Evolutionary conservation across 2,797 vertebrate species (phyloP), one percentile per base, ranked within the genome.

Genomic region (Enteromius trimaculatus): DNA sequence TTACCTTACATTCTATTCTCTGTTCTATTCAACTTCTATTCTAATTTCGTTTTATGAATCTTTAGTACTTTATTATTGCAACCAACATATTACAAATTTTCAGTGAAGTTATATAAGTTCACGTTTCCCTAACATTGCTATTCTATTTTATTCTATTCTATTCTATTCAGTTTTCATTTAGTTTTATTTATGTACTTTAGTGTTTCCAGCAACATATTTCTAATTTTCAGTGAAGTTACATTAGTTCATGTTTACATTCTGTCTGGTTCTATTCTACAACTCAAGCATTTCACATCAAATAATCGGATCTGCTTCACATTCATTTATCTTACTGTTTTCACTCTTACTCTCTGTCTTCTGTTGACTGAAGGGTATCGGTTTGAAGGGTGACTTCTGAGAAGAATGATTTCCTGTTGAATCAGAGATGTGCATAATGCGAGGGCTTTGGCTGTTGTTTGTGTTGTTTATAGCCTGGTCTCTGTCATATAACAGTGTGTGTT

Each of bases 401-500:
- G 29, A 1, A 34, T 10, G 0, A 16, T 5, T 47, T 71, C 34
- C 16, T 70, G 51, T 58, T 3, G 44, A 16, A 51, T 49, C 6
- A 9, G 64, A 37, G 77, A 42, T 49, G n/a, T n/a, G 58, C 1
- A 21, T 1, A 49, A 44, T 79, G 44, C 23, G 29, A 34, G 11
- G 26, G 31, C 8, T 62, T 4, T 14, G 29, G 11, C 66, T 60
- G 4, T 55, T 53, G 4, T 55, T 53, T 17, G 23, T 34, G 17
- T 74, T 72, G 42, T 39, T 71, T 5, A 23, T 66, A 1, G 34
- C 37, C 55, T n/a, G 4, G 1, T 44, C 3, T 84, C 19, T 86
- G 29, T 80, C 13, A 0, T 81, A 14, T 7, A 23, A 23, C 92
- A 95, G 97, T 97, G 93, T 98, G 94, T 92, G 92, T 92, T 87